Evolutionary conservation across 2,113 vertebrate species (phyloP).

Genomic region (Odocoileus virginianus): DNA sequence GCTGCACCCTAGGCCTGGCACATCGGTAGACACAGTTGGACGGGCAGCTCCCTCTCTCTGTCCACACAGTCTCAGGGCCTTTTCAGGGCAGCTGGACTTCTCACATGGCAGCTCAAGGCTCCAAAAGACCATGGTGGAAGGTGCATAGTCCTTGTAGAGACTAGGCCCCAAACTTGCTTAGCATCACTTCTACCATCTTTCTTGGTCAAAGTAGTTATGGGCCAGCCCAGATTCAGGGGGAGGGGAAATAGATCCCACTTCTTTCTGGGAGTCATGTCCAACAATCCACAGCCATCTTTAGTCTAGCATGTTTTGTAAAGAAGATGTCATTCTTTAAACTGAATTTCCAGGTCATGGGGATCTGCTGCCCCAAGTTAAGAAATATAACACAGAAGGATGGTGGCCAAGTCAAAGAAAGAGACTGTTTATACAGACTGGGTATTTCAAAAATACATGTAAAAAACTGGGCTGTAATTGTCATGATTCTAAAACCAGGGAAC

Average conservation of each 20-base stretch:
- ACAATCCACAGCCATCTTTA: neutral
- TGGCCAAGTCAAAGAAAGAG: neutral
- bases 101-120: neutral
- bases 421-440: neutral
- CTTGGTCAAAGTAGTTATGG: no score
- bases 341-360: neutral
- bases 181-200: neutral
- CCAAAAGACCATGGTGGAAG: neutral
- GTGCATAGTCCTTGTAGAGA: neutral
- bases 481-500: neutral
- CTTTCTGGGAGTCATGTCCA: neutral
- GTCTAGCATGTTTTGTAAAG: neutral
- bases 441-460: neutral
- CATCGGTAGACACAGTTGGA: accelerated
- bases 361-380: neutral
- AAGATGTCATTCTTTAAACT: neutral
- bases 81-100: neutral
- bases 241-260: neutral
- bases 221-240: neutral
- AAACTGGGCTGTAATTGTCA: neutral
- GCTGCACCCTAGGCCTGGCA: neutral
- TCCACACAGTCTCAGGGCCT: neutral
- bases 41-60: neutral
- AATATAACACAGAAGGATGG: neutral
- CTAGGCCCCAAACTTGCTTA: neutral